Conservation (phyloP, 2,888 invertebrate species). For the Panopea generosa region DNA sequence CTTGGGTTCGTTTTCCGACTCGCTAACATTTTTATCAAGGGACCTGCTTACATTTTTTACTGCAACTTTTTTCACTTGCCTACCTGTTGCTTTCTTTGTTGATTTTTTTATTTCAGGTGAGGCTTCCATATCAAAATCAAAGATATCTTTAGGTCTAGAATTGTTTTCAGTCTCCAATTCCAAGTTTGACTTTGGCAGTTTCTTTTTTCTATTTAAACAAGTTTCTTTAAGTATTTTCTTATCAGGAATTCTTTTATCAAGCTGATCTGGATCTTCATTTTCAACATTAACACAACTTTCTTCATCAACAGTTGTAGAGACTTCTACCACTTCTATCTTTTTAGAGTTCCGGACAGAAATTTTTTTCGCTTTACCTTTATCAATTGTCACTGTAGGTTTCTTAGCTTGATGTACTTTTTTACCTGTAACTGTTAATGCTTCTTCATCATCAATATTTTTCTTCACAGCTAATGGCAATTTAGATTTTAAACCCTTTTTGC, state of each 20-base stretch:
- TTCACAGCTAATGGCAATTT: not conserved
- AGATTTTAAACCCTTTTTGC: not conserved
- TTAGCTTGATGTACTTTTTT: no score
- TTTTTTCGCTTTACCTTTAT: not conserved
- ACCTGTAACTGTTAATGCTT: not conserved
- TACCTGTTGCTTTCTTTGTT: conserved; percentile 11
- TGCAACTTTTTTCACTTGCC: not conserved
- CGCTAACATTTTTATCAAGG: no score
- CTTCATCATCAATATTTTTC: not conserved
- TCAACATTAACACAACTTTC: no score
- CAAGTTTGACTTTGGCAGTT: no score
- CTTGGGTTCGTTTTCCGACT: no score
- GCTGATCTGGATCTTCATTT: no score
- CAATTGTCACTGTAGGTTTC: not conserved
- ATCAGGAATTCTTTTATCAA: not conserved
- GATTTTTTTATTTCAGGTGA: conserved; percentile 19
- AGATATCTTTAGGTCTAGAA: conserved; percentile 16
- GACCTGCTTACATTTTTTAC: no score
- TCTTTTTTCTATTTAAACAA: no score
- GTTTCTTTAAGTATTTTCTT: not conserved
- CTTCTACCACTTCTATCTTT: not conserved
- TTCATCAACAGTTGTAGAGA: no score
- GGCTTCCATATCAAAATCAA: conserved; percentile 39
- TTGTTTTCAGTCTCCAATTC: no score
- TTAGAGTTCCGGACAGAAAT: not conserved